Evolutionary conservation across 2,797 vertebrate species (phyloP), one percentile per base, ranked within the genome.

Genomic region (Streptopelia turtur): DNA sequence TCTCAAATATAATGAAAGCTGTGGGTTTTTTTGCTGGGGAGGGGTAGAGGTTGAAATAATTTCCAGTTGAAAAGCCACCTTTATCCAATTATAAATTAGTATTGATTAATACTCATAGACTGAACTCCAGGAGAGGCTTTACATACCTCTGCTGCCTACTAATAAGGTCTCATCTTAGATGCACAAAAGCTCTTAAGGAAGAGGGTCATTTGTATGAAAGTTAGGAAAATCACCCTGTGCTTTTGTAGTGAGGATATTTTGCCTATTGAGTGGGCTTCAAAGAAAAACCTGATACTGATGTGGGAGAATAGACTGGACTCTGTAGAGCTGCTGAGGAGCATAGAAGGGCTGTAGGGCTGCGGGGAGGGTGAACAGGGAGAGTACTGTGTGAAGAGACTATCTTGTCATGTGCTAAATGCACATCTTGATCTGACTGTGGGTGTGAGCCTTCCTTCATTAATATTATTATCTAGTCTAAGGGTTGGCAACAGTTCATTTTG

Each of bases 71-170:
- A 92, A 93, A 89, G 22, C 27, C 49, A 39, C 43, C 27, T 94
- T 88, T 87, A 65, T 69, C 50, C 30, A 71, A 72, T 79, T 92
- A 57, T 75, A 86, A 92, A 75, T 82, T 71, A 94, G 53, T 90
- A 90, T 80, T 95, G 82, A 85, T 93, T 93, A 91, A 49, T 49
- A 75, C 69, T 93, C 70, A 90, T 86, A 49, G 72, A 92, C 45
- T 75, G 28, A 23, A 45, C 37, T 93, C 5, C 31, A 78, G 83
- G 35, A 90, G 57, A 88, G 41, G 31, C 39, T 89, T 86, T 65
- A 59, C 23, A 10, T 76, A 37, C 41, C 22, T 84, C 43, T 92
- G 78, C 59, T 84, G 69, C 37, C 50, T 88, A 9, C 72, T 91
- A 90, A 60, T 83, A 55, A 78, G 39, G 52, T 72, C 68, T 85